Percentiles rank a stretch among this genome's conserved stretches.
phyloP scores from a whole-genome alignment of 2,888 invertebrate genomes.

The Metalampra italica region DNA sequence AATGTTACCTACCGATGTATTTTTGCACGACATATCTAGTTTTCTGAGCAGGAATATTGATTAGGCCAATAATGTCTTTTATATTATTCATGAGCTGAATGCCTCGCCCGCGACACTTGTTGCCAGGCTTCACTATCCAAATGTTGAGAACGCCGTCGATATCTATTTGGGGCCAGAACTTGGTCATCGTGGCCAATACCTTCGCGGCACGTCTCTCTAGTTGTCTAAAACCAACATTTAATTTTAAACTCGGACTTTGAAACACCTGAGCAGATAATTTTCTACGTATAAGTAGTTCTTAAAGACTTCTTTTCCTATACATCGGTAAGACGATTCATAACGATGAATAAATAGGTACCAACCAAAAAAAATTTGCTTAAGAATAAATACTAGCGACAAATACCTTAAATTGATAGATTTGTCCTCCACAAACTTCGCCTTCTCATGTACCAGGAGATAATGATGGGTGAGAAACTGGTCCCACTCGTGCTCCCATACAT shows the following conservation, averaged over 20 bases:
- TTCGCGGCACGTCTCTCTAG: constrained; percentile 77
- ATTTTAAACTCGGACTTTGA: not conserved
- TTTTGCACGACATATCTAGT: constrained; percentile 95
- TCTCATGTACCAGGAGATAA: constrained; percentile 82
- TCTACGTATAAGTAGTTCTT: no score
- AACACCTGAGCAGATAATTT: no score
- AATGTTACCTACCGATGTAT: constrained; percentile 86
- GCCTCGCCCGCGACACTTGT: constrained; percentile 94
- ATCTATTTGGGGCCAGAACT: constrained; percentile 89
- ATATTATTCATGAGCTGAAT: constrained; percentile 92
- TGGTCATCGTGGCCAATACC: constrained; percentile 81
- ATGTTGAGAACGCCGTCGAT: constrained; percentile 92
- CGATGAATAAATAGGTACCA: not conserved
- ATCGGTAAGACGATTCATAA: not conserved
- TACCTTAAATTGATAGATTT: constrained; percentile 57
- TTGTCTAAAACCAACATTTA: constrained; percentile 39
- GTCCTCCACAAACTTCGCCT: constrained; percentile 71
- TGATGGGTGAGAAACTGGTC: constrained; percentile 88
- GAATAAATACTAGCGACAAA: no score
- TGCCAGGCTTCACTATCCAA: constrained; percentile 97
- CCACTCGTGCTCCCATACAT: constrained; percentile 93
- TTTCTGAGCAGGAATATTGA: constrained; percentile 83
- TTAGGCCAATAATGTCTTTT: constrained; percentile 87
- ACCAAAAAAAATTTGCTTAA: no score
- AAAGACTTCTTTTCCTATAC: no score